Evolutionary conservation across 1,140 invertebrate species (phyloP), one percentile per base, ranked within the genome.

Genomic region (Trigoniulus corallinus): DNA sequence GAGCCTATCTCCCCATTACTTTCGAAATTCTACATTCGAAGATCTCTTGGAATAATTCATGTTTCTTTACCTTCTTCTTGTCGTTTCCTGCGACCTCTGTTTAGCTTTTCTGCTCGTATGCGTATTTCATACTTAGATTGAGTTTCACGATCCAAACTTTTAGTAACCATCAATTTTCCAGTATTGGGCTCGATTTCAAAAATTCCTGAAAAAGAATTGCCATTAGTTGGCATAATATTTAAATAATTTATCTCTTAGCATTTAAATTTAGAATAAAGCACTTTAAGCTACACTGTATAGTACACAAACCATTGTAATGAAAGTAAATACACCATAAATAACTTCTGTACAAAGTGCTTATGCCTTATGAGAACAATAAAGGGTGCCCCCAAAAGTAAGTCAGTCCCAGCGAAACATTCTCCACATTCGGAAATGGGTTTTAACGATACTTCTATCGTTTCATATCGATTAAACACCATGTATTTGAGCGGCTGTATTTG

Each of bases 131-230:
- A 63, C 18, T 54, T 41, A 41, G 58, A 57, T 39, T 57, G 54
- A 10, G 50, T 52, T 51, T 63, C 62, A 18, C 62, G 50, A 54
- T 63, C 62, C 23, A 63, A 50, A 51, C 59, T 62, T 29, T 57
- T 52, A 10, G 58, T 62, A 1, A 63, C 57, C 20, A 55, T 53
- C 1, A 63, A 37, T 18, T 53, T 42, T 18, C 62, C 62, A 27
- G 54, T 58, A 20, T 58, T 54, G 1, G 54, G 41, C 44, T 64
- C 62, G 46, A 63, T 56, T 24, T 53, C 53, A 48, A 63, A 63
- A 4, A 63, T 42, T 24, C 60, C 62, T 54, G 29, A 15, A 44
- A 48, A 41, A 26, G 23, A 46, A n/a, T n/a, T n/a, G n/a, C n/a
- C n/a, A n/a, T n/a, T n/a, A n/a, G n/a, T n/a, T n/a, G n/a, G n/a